A percentile compares a stretch with the other conserved stretches of the same genome.
Evolutionary conservation across 2,888 invertebrate species (phyloP).

Genomic region (Ceriagrion tenellum): DNA sequence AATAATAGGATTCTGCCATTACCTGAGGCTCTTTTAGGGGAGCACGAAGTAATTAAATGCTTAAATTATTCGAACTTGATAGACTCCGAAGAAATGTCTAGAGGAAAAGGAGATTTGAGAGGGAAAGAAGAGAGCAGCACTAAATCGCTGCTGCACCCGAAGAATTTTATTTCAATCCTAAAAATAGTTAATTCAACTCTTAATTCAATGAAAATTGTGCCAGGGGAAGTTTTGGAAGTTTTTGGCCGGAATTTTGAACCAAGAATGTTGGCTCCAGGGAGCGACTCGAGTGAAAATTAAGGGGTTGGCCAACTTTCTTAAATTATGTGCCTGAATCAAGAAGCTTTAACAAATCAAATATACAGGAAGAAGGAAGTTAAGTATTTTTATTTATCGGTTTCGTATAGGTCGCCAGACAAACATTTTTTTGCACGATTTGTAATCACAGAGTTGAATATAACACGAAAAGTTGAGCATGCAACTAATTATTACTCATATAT

Average conservation of each 20-base stretch:
- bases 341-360: no score
- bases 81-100: background rate
- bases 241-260: background rate
- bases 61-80: constrained; percentile 29
- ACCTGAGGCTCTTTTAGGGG: background rate
- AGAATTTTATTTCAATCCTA: background rate
- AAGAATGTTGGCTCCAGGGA: no score
- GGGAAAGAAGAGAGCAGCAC: background rate
- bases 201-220: background rate
- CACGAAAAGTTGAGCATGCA: no score
- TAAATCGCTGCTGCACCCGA: background rate
- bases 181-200: background rate
- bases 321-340: no score
- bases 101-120: background rate
- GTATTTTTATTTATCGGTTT: no score
- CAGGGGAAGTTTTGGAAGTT: background rate
- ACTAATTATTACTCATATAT: no score
- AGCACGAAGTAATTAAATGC: background rate
- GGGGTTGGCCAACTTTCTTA: no score
- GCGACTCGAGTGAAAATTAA: no score
- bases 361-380: no score
- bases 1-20: background rate
- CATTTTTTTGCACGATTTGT: no score
- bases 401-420: no score
- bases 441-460: no score